Evolutionary conservation across 1,140 invertebrate species (phyloP).

Genomic region (Megathymus violae): DNA sequence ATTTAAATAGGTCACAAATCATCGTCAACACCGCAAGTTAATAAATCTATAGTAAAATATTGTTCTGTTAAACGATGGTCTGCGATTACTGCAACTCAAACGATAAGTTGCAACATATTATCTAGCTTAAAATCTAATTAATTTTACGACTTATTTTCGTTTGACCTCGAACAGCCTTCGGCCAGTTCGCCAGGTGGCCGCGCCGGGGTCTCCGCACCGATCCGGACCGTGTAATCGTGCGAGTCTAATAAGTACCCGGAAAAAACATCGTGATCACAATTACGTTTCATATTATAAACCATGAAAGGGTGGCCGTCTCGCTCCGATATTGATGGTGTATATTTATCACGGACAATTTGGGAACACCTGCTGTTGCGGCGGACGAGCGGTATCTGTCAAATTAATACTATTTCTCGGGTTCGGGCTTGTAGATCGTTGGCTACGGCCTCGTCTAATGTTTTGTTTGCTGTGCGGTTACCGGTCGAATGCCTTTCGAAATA

Average conservation of each 20-base stretch:
- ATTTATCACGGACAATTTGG: slow-evolving; percentile 74
- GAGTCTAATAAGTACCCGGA: slow-evolving; percentile 47
- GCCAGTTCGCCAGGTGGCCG: slow-evolving; percentile 6
- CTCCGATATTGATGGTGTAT: slow-evolving; percentile 64
- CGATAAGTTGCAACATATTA: slow-evolving; percentile 3
- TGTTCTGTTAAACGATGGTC: slow-evolving; percentile 29
- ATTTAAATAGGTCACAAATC: slow-evolving; percentile 40
- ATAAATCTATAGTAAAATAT: slow-evolving; percentile 40
- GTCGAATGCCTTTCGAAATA: slow-evolving; percentile 48
- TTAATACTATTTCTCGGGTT: slow-evolving; percentile 49
- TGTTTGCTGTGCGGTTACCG: slow-evolving; percentile 53
- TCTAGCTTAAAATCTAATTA: slow-evolving; percentile 12
- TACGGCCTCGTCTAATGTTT: slow-evolving; percentile 54
- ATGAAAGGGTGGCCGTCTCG: slow-evolving; percentile 56
- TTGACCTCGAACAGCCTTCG: slow-evolving; percentile 4
- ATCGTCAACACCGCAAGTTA: slow-evolving; percentile 27
- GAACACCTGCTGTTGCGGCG: slow-evolving; percentile 72
- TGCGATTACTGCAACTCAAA: background rate
- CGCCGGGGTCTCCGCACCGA: no score
- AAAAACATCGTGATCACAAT: slow-evolving; percentile 53
- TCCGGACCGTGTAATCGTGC: slow-evolving; percentile 41
- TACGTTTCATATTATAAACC: slow-evolving; percentile 54
- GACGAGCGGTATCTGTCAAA: slow-evolving; percentile 64
- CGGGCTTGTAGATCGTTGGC: slow-evolving; percentile 46
- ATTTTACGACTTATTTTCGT: slow-evolving; percentile 21